phyloP scores from a whole-genome alignment of 2,888 invertebrate genomes.

The Drosophila pseudotakahashii region DNA sequence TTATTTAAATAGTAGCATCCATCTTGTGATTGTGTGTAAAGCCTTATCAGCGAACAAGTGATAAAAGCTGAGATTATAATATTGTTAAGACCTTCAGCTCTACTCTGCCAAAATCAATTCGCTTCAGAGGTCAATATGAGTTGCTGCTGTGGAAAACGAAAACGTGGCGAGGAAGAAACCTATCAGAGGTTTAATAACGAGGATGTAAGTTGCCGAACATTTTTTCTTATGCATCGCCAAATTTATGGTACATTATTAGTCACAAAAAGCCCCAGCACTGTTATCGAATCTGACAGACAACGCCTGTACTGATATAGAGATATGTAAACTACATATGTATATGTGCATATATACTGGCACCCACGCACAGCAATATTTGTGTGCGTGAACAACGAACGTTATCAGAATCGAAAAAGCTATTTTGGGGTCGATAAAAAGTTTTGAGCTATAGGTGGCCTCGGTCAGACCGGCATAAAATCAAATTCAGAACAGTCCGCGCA shows the following conservation, averaged over 20 bases:
- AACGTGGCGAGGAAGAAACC: constrained; percentile 34
- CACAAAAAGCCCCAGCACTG: constrained; percentile 5
- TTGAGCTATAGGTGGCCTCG: constrained; percentile 15
- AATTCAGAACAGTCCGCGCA: constrained; percentile 9
- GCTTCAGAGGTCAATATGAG: constrained; percentile 23
- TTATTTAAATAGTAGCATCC: constrained; percentile 1
- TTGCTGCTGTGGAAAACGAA: constrained; percentile 56
- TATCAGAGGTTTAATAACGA: constrained; percentile 19
- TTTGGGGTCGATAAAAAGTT: constrained; percentile 12
- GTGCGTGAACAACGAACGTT: neutral
- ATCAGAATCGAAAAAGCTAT: constrained; percentile 22
- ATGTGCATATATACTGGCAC: neutral
- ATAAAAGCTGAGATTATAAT: constrained; percentile 4
- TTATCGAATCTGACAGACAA: constrained; percentile 5
- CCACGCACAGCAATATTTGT: constrained; percentile 6
- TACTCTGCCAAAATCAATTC: neutral
- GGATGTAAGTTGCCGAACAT: constrained; percentile 49
- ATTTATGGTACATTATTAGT: neutral
- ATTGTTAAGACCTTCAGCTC: neutral
- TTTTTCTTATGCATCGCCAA: neutral
- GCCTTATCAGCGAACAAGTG: neutral
- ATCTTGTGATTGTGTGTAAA: neutral
- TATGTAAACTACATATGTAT: neutral
- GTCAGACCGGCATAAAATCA: constrained; percentile 19
- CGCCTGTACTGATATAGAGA: neutral